Conservation (phyloP, 2,113 vertebrate genomes). For the Microcebus jonahi region DNA sequence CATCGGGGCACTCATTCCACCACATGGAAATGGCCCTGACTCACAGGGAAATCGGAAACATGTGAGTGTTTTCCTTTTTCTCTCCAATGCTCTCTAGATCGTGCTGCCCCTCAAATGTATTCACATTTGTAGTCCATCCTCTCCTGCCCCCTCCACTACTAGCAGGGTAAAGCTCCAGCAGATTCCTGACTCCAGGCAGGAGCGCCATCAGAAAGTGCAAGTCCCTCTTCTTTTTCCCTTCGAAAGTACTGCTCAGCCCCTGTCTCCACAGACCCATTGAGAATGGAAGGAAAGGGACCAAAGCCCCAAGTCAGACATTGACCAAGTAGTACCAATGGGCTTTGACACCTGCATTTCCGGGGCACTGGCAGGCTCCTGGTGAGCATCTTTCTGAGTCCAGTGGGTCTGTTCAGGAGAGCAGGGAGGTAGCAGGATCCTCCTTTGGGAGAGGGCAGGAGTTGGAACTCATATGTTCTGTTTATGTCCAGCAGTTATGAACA, state of each 20-base stretch:
- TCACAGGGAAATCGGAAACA: neutral
- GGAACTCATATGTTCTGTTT: neutral
- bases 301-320: neutral
- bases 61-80: neutral
- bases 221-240: neutral
- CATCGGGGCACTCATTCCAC: neutral
- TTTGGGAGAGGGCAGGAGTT: neutral
- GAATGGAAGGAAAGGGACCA: neutral
- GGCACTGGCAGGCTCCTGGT: neutral
- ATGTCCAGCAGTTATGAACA: neutral
- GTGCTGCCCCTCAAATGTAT: neutral
- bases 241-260: neutral
- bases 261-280: neutral
- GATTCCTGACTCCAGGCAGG: neutral
- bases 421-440: neutral
- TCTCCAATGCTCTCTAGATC: neutral
- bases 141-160: neutral
- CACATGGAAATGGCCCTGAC: neutral
- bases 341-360: neutral
- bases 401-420: neutral
- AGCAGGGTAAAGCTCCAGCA: neutral
- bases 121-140: neutral
- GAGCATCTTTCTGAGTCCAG: neutral
- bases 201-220: neutral
- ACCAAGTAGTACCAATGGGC: neutral